Percentiles rank a stretch among this genome's conserved stretches.
Conservation (phyloP, 2,113 vertebrate species). For the Hirundichthys speculiger region DNA sequence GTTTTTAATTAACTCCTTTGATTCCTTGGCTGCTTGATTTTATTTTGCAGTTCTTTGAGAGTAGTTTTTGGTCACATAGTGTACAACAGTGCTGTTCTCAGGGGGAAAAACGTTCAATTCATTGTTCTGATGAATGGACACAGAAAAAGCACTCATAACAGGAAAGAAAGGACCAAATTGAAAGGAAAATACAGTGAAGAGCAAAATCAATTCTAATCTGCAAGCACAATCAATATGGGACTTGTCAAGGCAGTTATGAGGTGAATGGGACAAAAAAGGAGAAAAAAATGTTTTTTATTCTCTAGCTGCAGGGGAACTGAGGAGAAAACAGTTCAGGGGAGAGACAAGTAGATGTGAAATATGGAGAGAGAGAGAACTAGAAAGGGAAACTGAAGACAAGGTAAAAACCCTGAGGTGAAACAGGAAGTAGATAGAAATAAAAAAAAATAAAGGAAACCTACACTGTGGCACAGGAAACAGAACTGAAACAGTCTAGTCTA, state of each 20-base stretch:
- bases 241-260: constrained; percentile 73
- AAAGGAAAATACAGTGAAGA: constrained; percentile 58
- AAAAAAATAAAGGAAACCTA: not conserved
- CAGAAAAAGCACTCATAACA: constrained; percentile 36
- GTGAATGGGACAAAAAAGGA: constrained; percentile 45
- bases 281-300: constrained; percentile 20
- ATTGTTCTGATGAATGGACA: constrained; percentile 51
- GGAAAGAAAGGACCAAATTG: constrained; percentile 45
- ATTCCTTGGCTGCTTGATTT: not conserved
- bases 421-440: not conserved
- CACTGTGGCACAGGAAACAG: too few relatives aligned
- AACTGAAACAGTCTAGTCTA: too few relatives aligned
- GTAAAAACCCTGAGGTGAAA: constrained; percentile 17
- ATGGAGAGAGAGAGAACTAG: constrained; percentile 11
- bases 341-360: constrained; percentile 13
- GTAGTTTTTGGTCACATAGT: not conserved
- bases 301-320: constrained; percentile 15
- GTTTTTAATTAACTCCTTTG: constrained; percentile 4
- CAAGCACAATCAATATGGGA: constrained; percentile 63
- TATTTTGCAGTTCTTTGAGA: not conserved
- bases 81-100: constrained; percentile 12
- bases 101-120: constrained; percentile 8
- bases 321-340: not conserved
- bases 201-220: constrained; percentile 75
- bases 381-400: not conserved